Percentiles rank a stretch among this genome's conserved stretches.
These are phyloP conservation scores for Centropristis striata DNA, from an alignment of 2,113 vertebrate species.

Conservation along the genomic window DNA sequence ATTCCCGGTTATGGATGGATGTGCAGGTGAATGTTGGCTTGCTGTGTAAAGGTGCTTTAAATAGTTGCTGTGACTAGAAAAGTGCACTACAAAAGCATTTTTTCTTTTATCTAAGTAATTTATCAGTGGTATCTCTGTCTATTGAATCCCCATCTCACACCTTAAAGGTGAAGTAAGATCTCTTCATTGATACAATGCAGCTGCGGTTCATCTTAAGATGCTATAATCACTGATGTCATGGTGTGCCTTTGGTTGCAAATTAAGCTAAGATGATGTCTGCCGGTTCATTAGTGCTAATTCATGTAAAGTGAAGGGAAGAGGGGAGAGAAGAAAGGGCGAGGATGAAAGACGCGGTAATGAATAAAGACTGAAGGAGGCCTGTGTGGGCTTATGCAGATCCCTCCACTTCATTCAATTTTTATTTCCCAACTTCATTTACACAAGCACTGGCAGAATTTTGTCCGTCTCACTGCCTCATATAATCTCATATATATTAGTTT, in stretches of 20 bases:
- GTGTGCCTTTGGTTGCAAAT: slow-evolving; percentile 51
- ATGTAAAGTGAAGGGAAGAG: slow-evolving; percentile 70
- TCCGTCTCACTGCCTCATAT: neutral
- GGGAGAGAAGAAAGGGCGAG: slow-evolving; percentile 50
- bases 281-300: slow-evolving; percentile 75
- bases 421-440: slow-evolving; percentile 36
- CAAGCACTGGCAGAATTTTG: slow-evolving; percentile 22
- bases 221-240: slow-evolving; percentile 47
- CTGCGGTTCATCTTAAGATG: slow-evolving; percentile 42
- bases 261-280: slow-evolving; percentile 53
- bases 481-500: slow-evolving; percentile 6
- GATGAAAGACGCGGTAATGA: slow-evolving; percentile 65
- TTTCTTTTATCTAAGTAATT: too few relatives aligned
- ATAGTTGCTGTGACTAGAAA: too few relatives aligned
- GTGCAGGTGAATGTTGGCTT: too few relatives aligned
- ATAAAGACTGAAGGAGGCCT: slow-evolving; percentile 59
- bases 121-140: slow-evolving; percentile 2
- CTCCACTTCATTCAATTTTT: slow-evolving; percentile 40
- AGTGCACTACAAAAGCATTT: neutral
- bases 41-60: too few relatives aligned
- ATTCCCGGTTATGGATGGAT: too few relatives aligned
- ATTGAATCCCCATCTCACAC: neutral
- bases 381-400: slow-evolving; percentile 42
- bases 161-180: slow-evolving; percentile 18
- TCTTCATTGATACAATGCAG: slow-evolving; percentile 36